Base-by-base conservation (phyloP, 2,888 invertebrate species). In the Standfussiana lucernea region DNA sequence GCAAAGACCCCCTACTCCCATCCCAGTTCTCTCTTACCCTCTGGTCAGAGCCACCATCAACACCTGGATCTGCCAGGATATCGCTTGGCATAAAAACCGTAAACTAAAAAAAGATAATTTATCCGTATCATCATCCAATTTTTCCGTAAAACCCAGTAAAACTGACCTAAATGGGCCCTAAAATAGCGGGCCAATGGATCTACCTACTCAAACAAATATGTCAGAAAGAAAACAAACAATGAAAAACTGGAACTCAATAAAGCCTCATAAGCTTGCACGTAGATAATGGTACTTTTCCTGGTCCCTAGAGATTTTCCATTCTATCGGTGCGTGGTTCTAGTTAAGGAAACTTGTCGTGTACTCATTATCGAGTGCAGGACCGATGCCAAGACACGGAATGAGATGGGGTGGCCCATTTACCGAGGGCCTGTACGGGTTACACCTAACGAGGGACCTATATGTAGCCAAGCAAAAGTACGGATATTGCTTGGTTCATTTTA, bases 311-410 rank as follows among this genome's bases (percentile, higher is more conserved):
- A 66, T 59, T 82, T 67, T 74, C 61, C 28, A 80, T 74, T 53
- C 59, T 69, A 47, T 35, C 15, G 50, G 24, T 66, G 37, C 61
- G 61, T 84, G 61, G 73, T 42, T 13, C 65, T 67, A 67, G 56
- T 86, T 76, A 76, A 67, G 35, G 47, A 86, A 80, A 83, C 80
- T 83, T 64, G 74, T 82, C 86, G 82, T 82, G 82, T 66, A 62
- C 81, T 82, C 81, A 82, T 82, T 78, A 85, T 69, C 61, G 72
- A 73, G 77, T 82, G 85, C 50, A 82, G 61, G 72, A 66, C 82
- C 72, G 82, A 67, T 82, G 85, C 85, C 85, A 82, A 84, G 82
- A 75, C 85, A 82, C 81, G 85, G 35, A 84, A 80, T 85, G 75
- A 81, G 71, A 64, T 68, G 75, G 80, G 80, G 80, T 79, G 80